Base-by-base conservation (phyloP, 2,888 invertebrate species). In the Luffia ferchaultella region DNA sequence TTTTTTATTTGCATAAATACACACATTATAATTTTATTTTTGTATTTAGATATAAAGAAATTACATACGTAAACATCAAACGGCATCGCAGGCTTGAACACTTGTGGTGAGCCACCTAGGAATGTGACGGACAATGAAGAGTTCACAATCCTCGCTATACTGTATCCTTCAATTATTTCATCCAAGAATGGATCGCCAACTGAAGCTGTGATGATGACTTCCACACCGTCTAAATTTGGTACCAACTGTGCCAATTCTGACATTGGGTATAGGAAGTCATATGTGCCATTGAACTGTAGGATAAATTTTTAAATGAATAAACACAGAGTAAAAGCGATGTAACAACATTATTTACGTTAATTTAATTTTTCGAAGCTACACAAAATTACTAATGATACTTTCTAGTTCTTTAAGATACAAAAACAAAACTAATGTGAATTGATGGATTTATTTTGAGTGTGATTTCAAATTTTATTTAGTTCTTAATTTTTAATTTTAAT, bases 21-120 rank as follows among this genome's bases (percentile, higher is more conserved):
- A n/a, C n/a, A n/a, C n/a, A n/a, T n/a, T n/a, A n/a, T n/a, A n/a
- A n/a, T n/a, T n/a, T n/a, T n/a, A n/a, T n/a, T n/a, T n/a, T n/a
- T n/a, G n/a, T n/a, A n/a, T n/a, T n/a, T n/a, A n/a, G n/a, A 18
- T 12, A 40, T 18, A 30, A 30, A 1, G 40, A 2, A n/a, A 43
- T 18, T 45, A 80, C 90, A 88, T 73, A 93, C 93, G 70, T 95
- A 95, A 46, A 90, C 86, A 55, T 90, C 91, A 62, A 96, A 92
- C 0, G 96, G 95, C 93, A 97, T 96, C 7, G 93, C 87, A 0
- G 98, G 97, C 71, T 97, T 98, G 77, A 97, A 97, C 16, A 98
- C 92, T 73, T 97, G 95, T 5, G 97, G 94, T 0, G 91, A 88
- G 30, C 94, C 95, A 0, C 97, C 98, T 1, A 97, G 85, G 73